Conservation (phyloP, 1,140 invertebrate genomes). For the Bombyx mandarina region DNA sequence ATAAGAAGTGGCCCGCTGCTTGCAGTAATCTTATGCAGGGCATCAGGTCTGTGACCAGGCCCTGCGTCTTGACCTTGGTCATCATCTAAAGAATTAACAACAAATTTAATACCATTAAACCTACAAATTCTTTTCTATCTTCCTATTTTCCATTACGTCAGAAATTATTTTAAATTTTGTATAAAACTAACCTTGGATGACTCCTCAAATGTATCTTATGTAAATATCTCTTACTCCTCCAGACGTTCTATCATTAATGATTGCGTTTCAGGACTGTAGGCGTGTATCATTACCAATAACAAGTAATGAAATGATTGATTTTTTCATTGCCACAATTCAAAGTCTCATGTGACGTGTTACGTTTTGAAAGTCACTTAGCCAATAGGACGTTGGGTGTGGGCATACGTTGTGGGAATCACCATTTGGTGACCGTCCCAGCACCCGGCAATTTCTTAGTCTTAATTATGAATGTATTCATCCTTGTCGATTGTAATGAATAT, state of each 20-base stretch:
- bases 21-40: constrained; percentile 86
- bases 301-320: constrained; percentile 31
- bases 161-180: not conserved
- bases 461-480: constrained; percentile 37
- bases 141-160: constrained; percentile 8
- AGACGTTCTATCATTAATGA: not conserved
- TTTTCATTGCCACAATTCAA: constrained; percentile 28
- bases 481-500: constrained; percentile 14
- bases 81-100: constrained; percentile 55
- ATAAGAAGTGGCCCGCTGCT: constrained; percentile 80
- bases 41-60: constrained; percentile 85
- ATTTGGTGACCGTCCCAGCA: constrained; percentile 21
- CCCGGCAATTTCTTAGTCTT: constrained; percentile 28
- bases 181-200: not conserved
- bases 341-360: constrained; percentile 44
- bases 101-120: constrained; percentile 9
- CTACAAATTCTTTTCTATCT: constrained; percentile 1
- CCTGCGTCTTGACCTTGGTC: constrained; percentile 65
- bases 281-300: constrained; percentile 16
- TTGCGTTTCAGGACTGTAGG: constrained; percentile 5
- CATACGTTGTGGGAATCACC: constrained; percentile 26
- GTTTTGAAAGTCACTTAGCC: constrained; percentile 35
- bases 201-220: not conserved
- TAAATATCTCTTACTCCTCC: not conserved
- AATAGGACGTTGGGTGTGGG: constrained; percentile 17